Evolutionary conservation across 2,888 invertebrate species (phyloP).

Genomic region (Parasteatoda lunata): DNA sequence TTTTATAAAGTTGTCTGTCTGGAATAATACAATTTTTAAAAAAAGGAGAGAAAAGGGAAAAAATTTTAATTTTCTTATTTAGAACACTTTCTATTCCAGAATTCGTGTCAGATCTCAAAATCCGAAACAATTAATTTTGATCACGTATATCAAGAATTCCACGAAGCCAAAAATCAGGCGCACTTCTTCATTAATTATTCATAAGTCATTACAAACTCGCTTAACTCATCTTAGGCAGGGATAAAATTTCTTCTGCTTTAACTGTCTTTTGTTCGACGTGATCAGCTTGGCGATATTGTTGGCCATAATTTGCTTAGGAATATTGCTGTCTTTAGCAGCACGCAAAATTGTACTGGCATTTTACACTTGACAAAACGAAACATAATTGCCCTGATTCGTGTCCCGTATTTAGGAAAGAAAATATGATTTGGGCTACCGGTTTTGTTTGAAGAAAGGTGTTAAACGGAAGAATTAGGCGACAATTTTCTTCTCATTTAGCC

Average conservation of each 20-base stretch:
- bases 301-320: slow-evolving; percentile 17
- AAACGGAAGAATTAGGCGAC: too few species aligned
- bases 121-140: slow-evolving; percentile 21
- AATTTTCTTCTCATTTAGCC: too few species aligned
- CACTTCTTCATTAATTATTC: not conserved
- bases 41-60: too few species aligned
- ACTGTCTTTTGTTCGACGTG: slow-evolving; percentile 21
- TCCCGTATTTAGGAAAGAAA: too few species aligned
- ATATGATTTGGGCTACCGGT: too few species aligned
- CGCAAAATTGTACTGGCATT: not conserved
- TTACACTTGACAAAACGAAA: slow-evolving; percentile 65
- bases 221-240: slow-evolving; percentile 18
- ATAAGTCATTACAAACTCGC: slow-evolving; percentile 15
- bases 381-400: slow-evolving; percentile 57
- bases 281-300: slow-evolving; percentile 15
- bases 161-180: not conserved
- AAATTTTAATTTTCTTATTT: too few species aligned
- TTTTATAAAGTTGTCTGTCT: too few species aligned
- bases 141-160: too few species aligned
- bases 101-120: slow-evolving; percentile 9
- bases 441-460: too few species aligned
- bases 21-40: too few species aligned
- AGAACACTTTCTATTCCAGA: not conserved
- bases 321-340: not conserved
- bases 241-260: slow-evolving; percentile 23